Evolutionary conservation across 2,888 invertebrate genomes (phyloP).

Genomic region (Drosophila pseudotakahashii): DNA sequence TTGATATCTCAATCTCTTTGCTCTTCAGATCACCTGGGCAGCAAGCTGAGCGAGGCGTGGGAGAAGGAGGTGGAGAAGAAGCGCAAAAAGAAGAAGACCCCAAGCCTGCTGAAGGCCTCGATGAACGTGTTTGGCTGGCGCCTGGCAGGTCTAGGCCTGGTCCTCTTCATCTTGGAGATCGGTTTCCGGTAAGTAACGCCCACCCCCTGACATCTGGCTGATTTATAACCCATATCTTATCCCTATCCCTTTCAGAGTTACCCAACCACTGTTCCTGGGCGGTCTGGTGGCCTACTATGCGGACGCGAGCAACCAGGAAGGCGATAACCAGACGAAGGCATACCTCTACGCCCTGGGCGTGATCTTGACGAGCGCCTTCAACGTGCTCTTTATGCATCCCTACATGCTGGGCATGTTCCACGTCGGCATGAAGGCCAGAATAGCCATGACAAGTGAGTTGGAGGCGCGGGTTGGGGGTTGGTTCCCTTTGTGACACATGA

Average conservation of each 20-base stretch:
- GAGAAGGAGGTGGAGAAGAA: constrained; percentile 85
- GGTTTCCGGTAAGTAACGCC: constrained; percentile 84
- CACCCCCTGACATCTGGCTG: constrained; percentile 14
- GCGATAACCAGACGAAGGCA: constrained; percentile 84
- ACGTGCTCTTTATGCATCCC: constrained; percentile 93
- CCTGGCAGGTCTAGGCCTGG: constrained; percentile 86
- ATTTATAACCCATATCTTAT: constrained; percentile 58
- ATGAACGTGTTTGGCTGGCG: constrained; percentile 87
- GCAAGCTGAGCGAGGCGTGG: constrained; percentile 87
- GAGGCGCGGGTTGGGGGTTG: background rate
- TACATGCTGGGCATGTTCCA: constrained; percentile 91
- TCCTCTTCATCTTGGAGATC: constrained; percentile 87
- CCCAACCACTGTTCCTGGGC: constrained; percentile 88
- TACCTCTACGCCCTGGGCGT: constrained; percentile 91
- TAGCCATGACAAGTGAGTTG: constrained; percentile 85
- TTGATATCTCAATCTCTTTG: constrained; percentile 37
- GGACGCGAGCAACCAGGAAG: constrained; percentile 47
- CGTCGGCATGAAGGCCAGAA: constrained; percentile 88
- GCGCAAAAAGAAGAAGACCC: constrained; percentile 83
- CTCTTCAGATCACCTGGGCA: constrained; percentile 85
- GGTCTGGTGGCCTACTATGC: constrained; percentile 87
- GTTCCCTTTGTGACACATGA: constrained; percentile 28
- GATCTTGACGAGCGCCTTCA: constrained; percentile 89
- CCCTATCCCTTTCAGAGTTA: constrained; percentile 84
- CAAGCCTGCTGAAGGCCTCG: constrained; percentile 84